phyloP scores from a whole-genome alignment of 2,113 vertebrate genomes.

The Scartelaos histophorus region DNA sequence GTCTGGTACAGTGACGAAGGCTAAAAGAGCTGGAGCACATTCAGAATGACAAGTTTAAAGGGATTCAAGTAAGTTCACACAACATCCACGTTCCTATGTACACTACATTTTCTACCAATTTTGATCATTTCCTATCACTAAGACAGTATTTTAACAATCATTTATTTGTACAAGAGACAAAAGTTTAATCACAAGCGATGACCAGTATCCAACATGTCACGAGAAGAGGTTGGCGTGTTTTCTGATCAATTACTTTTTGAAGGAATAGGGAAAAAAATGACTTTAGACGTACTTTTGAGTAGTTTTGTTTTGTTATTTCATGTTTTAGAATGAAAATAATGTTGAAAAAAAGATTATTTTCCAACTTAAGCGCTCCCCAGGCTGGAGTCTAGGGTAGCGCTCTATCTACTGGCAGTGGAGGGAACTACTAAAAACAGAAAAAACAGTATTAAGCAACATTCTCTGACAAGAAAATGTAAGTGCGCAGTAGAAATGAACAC shows the following conservation, averaged over 20 bases:
- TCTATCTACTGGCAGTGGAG: too few relatives aligned
- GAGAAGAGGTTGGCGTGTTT: not conserved
- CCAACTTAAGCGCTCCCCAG: too few relatives aligned
- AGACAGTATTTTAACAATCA: constrained; percentile 32
- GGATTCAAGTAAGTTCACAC: constrained; percentile 68
- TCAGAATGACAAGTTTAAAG: constrained; percentile 75
- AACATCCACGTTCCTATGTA: constrained; percentile 66
- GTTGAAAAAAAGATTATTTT: too few relatives aligned
- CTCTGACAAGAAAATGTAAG: too few relatives aligned
- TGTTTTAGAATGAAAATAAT: too few relatives aligned
- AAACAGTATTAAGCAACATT: too few relatives aligned
- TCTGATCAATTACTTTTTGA: not conserved
- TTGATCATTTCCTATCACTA: constrained; percentile 45
- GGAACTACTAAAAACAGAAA: too few relatives aligned
- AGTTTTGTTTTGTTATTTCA: too few relatives aligned
- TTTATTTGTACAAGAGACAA: constrained; percentile 19
- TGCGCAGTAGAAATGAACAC: too few relatives aligned
- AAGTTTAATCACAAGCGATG: constrained; percentile 18
- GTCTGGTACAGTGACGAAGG: constrained; percentile 51
- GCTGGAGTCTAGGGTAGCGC: too few relatives aligned
- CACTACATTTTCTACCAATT: constrained; percentile 33
- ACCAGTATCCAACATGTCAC: constrained; percentile 9
- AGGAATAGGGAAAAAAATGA: not conserved
- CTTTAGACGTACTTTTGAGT: too few relatives aligned
- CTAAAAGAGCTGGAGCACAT: constrained; percentile 60